A percentile compares a stretch with the other conserved stretches of the same genome.
Conservation (phyloP, 2,888 invertebrate genomes). For the Stenoptilia bipunctidactyla region DNA sequence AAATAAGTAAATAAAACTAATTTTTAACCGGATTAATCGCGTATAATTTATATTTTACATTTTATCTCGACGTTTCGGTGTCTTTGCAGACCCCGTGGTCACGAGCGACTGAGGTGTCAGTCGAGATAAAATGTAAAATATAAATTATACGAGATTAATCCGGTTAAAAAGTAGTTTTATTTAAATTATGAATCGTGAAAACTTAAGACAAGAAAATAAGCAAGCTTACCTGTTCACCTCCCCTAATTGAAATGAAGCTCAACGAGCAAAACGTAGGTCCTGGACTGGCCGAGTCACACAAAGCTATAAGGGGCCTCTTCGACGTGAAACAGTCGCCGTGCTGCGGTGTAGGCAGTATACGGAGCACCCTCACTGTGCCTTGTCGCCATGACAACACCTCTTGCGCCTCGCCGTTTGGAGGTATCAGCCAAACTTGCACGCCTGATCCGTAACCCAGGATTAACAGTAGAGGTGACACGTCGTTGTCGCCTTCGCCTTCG, state of each 20-base stretch:
- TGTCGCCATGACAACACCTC: conserved; percentile 96
- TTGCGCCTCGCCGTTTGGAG: conserved; percentile 92
- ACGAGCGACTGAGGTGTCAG: too few species aligned
- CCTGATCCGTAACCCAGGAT: conserved; percentile 76
- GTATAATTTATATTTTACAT: too few species aligned
- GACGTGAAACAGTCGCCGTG: conserved; percentile 80
- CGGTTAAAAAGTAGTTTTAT: too few species aligned
- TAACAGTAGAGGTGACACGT: conserved; percentile 85
- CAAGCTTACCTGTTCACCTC: conserved; percentile 78
- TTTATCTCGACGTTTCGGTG: too few species aligned
- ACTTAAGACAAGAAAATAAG: too few species aligned
- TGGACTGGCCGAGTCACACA: conserved; percentile 88
- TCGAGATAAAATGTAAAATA: too few species aligned
- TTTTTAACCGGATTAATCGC: too few species aligned
- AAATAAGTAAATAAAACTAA: too few species aligned
- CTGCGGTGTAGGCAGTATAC: conserved; percentile 87
- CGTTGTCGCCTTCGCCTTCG: conserved; percentile 77
- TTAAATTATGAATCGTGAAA: too few species aligned
- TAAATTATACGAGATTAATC: too few species aligned
- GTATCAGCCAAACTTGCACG: conserved; percentile 85
- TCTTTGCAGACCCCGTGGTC: too few species aligned
- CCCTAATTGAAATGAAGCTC: conserved; percentile 86
- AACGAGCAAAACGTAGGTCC: conserved; percentile 84
- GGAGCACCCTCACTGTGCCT: conserved; percentile 86
- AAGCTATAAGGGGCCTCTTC: conserved; percentile 89